These are phyloP conservation scores for Bettongia penicillata DNA, from an alignment of 2,113 vertebrate species.

Conservation along the genomic window DNA sequence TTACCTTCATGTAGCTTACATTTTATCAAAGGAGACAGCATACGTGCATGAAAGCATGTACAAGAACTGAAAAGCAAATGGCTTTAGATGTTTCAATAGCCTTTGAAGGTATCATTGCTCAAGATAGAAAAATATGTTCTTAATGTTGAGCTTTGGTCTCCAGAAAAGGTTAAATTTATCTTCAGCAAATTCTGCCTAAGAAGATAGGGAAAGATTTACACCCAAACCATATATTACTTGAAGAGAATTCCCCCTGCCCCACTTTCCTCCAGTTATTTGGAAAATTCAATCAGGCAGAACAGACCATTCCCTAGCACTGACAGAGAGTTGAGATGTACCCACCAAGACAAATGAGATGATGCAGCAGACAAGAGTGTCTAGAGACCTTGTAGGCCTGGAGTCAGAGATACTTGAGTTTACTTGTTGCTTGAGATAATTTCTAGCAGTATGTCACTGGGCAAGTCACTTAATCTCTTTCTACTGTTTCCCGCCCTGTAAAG, in stretches of 20 bases:
- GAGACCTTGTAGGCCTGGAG: too few relatives aligned
- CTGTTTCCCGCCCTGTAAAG: background rate
- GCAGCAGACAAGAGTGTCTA: background rate
- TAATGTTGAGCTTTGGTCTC: background rate
- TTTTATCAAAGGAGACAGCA: too few relatives aligned
- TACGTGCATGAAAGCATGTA: too few relatives aligned
- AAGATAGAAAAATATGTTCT: background rate
- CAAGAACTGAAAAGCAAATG: background rate
- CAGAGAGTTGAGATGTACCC: background rate
- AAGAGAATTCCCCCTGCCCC: background rate
- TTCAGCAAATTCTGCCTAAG: background rate
- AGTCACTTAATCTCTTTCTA: rapidly evolving
- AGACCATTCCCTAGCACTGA: background rate
- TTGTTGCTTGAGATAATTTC: rapidly evolving
- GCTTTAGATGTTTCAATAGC: background rate
- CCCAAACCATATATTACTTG: background rate
- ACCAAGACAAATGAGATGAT: background rate
- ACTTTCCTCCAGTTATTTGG: background rate
- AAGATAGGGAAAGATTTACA: background rate
- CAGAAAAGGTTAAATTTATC: background rate
- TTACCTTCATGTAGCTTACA: too few relatives aligned
- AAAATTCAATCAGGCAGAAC: background rate
- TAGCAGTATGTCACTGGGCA: rapidly evolving
- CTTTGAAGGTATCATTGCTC: background rate
- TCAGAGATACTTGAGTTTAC: background rate